A percentile compares a stretch with the other conserved stretches of the same genome.
These are phyloP conservation scores for Podilymbus podiceps DNA, from an alignment of 2,113 vertebrate genomes.

Conservation along the genomic window DNA sequence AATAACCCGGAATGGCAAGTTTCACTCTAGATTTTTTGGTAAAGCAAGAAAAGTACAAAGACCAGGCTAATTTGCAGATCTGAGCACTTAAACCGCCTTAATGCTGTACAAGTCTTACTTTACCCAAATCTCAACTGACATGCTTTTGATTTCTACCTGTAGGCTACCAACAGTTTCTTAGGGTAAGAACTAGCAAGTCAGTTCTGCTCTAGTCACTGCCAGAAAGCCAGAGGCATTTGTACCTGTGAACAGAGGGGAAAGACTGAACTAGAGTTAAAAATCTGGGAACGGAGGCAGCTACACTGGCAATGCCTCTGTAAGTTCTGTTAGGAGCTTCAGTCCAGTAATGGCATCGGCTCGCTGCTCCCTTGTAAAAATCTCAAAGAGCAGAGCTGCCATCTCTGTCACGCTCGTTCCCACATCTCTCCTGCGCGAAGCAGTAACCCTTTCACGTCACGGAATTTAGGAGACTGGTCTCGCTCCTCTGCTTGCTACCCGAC, in stretches of 20 bases:
- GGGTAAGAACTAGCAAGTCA: constrained; percentile 61
- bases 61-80: constrained; percentile 26
- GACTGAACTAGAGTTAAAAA: constrained; percentile 5
- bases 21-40: constrained; percentile 21
- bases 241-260: constrained; percentile 17
- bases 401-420: neutral
- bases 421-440: neutral
- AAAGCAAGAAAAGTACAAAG: constrained; percentile 15
- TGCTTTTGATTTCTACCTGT: constrained; percentile 55
- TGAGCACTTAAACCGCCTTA: neutral
- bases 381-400: neutral
- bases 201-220: constrained; percentile 54
- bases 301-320: neutral
- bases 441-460: neutral
- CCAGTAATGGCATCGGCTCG: neutral
- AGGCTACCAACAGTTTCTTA: constrained; percentile 61
- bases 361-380: neutral
- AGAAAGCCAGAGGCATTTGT: constrained; percentile 45
- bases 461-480: neutral
- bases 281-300: neutral
- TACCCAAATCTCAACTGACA: constrained; percentile 61
- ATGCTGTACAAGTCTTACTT: neutral
- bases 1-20: constrained; percentile 27
- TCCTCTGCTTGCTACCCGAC: neutral
- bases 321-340: neutral